Conservation (phyloP, 2,797 vertebrate genomes). For the Sebastes iracundus region DNA sequence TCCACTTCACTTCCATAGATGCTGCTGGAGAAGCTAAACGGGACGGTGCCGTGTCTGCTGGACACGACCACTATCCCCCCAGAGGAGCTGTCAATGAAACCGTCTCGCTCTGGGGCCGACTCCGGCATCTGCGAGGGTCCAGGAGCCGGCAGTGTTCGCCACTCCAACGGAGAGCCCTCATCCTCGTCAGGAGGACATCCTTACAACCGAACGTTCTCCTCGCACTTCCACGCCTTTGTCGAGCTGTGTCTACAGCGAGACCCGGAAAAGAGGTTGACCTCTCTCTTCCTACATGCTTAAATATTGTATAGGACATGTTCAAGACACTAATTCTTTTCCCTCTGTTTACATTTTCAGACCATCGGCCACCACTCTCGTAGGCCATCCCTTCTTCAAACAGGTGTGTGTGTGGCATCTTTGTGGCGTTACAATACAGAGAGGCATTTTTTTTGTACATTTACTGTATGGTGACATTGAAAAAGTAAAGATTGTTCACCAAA, state of each 20-base stretch:
- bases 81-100: slow-evolving; percentile 93
- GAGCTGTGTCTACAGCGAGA: slow-evolving; percentile 96
- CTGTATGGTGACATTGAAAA: not conserved
- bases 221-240: slow-evolving; percentile 94
- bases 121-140: slow-evolving; percentile 88
- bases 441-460: not conserved
- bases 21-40: slow-evolving; percentile 97
- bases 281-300: not conserved
- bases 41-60: slow-evolving; percentile 94
- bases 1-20: slow-evolving; percentile 80
- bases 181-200: slow-evolving; percentile 85
- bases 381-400: slow-evolving; percentile 98
- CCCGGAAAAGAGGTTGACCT: slow-evolving; percentile 88
- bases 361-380: slow-evolving; percentile 87
- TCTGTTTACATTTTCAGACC: slow-evolving; percentile 82
- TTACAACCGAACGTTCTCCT: slow-evolving; percentile 93
- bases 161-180: slow-evolving; percentile 89
- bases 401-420: slow-evolving; percentile 74
- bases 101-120: slow-evolving; percentile 88
- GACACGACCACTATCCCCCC: slow-evolving; percentile 97
- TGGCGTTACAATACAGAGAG: not conserved
- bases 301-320: not conserved
- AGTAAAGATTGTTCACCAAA: not conserved
- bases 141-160: slow-evolving; percentile 77
- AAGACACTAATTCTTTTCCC: not conserved